Base-by-base conservation (phyloP, 2,113 vertebrate species). In the Callopanchax toddi region DNA sequence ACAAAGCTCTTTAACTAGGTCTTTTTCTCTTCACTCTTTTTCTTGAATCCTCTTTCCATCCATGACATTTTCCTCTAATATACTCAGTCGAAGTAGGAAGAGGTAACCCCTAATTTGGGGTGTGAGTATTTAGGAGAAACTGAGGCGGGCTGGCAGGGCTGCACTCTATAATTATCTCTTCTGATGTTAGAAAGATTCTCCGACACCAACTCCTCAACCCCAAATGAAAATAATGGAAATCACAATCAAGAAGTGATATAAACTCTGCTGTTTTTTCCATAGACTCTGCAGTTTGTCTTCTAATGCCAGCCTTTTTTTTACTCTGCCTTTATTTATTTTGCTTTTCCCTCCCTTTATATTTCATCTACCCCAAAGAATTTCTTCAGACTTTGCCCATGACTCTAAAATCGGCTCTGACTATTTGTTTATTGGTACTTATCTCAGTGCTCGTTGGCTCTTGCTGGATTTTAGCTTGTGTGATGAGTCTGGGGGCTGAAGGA, bases 101-200 rank as follows among this genome's bases (percentile, higher is more conserved):
- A 86, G 77, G 83, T 85, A 90, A 88, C 75, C 88, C 86, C 81
- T 87, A 84, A 91, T 91, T 90, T 82, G 72, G 83, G 73, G 82
- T 86, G 83, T 84, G 87, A 86, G 83, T 85, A 79, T 89, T 88
- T 82, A 79, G 89, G 86, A 88, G 87, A 87, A 87, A 79, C 76
- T 86, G 85, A 87, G 79, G 69, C 60, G 52, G 71, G 42, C 48
- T 87, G 82, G 70, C 82, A 70, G 67, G 13, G 22, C 29, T 23
- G 66, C 23, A 53, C 76, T 79, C 78, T 88, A 78, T 91, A 85
- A 89, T 91, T 89, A 82, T 57, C 71, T 63, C 70, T 74, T 56
- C 66, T 88, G 79, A 89, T 84, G 79, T 84, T 77, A 74, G 80
- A 88, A 86, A 77, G 77, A 88, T 71, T 61, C 78, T 82, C 70